Evolutionary conservation across 2,888 invertebrate genomes (phyloP).

Genomic region (Melipona beecheii): DNA sequence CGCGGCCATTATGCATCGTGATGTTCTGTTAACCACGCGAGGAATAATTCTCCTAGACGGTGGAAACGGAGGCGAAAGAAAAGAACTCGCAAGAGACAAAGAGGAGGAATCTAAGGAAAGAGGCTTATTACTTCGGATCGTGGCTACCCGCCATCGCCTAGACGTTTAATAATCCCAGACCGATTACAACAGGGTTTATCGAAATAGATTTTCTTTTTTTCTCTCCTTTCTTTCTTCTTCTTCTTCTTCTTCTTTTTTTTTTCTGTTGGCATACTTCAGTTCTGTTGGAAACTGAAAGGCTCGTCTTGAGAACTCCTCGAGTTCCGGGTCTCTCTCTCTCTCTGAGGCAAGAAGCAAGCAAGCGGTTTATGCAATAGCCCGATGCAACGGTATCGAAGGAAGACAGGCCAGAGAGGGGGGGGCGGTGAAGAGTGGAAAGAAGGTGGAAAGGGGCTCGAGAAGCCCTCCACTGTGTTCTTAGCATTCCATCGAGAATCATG

Average conservation of each 20-base stretch:
- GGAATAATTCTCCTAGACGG: not conserved
- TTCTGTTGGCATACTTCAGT: not conserved
- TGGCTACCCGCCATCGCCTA: not conserved
- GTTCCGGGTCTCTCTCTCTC: constrained; percentile 56
- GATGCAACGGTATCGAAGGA: constrained; percentile 66
- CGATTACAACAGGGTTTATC: constrained; percentile 30
- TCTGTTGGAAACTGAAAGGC: constrained; percentile 43
- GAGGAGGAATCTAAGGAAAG: not conserved
- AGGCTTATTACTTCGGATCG: constrained; percentile 13
- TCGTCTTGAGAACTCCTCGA: constrained; percentile 55
- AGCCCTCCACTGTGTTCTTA: constrained; percentile 67
- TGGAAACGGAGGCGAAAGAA: too few relatives aligned
- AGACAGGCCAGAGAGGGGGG: not conserved
- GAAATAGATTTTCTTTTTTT: constrained; percentile 29
- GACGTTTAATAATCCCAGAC: constrained; percentile 36
- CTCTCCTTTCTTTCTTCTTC: not conserved
- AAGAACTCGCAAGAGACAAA: not conserved
- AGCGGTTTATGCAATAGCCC: constrained; percentile 65
- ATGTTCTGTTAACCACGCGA: not conserved
- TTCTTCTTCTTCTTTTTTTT: not conserved
- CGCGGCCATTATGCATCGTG: not conserved
- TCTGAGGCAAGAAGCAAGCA: constrained; percentile 32
- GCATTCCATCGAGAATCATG: constrained; percentile 71
- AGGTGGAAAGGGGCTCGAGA: constrained; percentile 53
- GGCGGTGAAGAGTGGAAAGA: not conserved